These are phyloP conservation scores for Ochropleura plecta DNA, from an alignment of 2,888 invertebrate species.

Conservation along the genomic window DNA sequence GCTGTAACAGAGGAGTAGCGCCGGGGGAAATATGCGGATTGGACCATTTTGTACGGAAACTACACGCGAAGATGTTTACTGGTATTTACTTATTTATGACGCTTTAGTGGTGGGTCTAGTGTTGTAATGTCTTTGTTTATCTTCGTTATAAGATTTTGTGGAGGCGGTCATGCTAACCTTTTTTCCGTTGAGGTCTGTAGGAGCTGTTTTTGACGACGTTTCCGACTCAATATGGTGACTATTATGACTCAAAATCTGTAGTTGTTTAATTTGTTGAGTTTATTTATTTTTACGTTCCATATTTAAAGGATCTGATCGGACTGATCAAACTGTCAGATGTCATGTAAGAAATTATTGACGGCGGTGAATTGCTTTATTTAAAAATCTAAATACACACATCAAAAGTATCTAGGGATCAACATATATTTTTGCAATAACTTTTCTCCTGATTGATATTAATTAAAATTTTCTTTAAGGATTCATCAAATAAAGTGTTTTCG, in stretches of 20 bases:
- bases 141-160: neutral
- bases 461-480: too few species aligned
- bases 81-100: slow-evolving; percentile 36
- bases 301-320: neutral
- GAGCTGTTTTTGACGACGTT: neutral
- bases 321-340: neutral
- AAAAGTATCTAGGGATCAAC: too few species aligned
- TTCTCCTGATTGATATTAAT: too few species aligned
- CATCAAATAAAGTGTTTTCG: too few species aligned
- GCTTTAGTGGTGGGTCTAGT: slow-evolving; percentile 10
- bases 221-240: too few species aligned
- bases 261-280: neutral
- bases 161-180: neutral
- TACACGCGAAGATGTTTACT: slow-evolving; percentile 23
- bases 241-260: neutral
- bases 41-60: slow-evolving; percentile 36
- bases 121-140: slow-evolving; percentile 8
- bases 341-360: neutral
- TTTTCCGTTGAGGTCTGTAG: too few species aligned
- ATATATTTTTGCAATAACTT: too few species aligned
- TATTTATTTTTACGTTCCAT: slow-evolving; percentile 1
- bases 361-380: neutral
- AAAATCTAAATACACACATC: too few species aligned
- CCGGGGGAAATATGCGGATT: slow-evolving; percentile 62
- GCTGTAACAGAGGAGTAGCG: slow-evolving; percentile 30